These are phyloP conservation scores for Anthoscopus minutus DNA, from an alignment of 2,113 vertebrate genomes.

Conservation along the genomic window DNA sequence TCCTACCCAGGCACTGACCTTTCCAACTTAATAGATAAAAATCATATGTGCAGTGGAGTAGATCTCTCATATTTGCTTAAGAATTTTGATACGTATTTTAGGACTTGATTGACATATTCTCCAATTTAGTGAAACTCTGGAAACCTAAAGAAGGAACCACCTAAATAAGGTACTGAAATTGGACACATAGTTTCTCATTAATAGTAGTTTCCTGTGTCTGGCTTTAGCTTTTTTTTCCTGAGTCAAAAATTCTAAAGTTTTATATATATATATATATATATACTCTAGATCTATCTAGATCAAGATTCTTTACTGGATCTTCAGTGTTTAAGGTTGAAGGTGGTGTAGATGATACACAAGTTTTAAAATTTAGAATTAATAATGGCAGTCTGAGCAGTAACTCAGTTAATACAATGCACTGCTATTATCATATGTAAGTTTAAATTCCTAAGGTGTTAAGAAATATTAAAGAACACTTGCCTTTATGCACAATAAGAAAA, in stretches of 20 bases:
- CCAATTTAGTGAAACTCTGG: not conserved
- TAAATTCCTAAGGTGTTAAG: not conserved
- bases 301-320: no score
- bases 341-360: not conserved
- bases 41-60: fast-evolving
- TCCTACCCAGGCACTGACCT: not conserved
- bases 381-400: not conserved
- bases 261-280: not conserved
- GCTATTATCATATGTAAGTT: not conserved
- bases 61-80: not conserved
- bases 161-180: not conserved
- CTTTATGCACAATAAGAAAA: not conserved
- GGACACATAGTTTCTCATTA: not conserved
- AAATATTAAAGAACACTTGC: not conserved
- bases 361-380: not conserved
- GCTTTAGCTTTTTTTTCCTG: not conserved
- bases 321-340: not conserved
- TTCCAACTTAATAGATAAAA: not conserved
- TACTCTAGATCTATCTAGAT: no score
- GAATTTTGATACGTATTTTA: not conserved
- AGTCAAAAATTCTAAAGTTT: not conserved
- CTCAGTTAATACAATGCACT: not conserved
- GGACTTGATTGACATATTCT: not conserved
- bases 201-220: not conserved
- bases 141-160: not conserved